These are phyloP conservation scores for Strigamia crassipes DNA, from an alignment of 2,888 invertebrate species.

Conservation along the genomic window DNA sequence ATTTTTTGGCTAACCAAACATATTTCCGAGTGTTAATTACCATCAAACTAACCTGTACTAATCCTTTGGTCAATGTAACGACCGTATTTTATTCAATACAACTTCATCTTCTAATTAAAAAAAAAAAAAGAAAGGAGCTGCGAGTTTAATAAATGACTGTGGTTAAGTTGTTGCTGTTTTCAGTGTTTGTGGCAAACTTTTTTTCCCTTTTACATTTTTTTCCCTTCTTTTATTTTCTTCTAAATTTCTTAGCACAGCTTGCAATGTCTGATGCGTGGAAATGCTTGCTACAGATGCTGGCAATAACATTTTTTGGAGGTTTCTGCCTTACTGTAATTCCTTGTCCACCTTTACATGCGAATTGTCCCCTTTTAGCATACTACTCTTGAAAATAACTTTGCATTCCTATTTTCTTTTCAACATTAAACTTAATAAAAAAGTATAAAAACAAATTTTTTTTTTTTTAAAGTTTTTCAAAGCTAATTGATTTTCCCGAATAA, in stretches of 20 bases:
- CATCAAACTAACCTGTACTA: background rate
- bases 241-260: conserved; percentile 17
- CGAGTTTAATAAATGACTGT: background rate
- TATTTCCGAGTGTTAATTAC: background rate
- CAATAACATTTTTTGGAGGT: background rate
- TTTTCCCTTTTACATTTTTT: background rate
- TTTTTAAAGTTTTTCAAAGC: background rate
- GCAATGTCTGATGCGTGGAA: conserved; percentile 17
- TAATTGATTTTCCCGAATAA: background rate
- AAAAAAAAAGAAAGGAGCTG: background rate
- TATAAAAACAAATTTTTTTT: background rate
- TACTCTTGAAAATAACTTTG: background rate
- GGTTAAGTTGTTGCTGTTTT: conserved; percentile 13
- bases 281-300: conserved; percentile 15
- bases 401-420: background rate
- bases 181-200: conserved; percentile 11
- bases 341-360: background rate
- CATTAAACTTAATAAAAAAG: background rate
- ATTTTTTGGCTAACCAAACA: background rate
- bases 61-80: background rate
- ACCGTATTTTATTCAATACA: background rate
- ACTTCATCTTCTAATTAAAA: background rate
- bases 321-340: background rate
- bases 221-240: background rate
- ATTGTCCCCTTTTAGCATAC: conserved; percentile 10